These are phyloP conservation scores for Hippocampus mohnikei DNA, from an alignment of 2,113 vertebrate genomes.

Conservation along the genomic window DNA sequence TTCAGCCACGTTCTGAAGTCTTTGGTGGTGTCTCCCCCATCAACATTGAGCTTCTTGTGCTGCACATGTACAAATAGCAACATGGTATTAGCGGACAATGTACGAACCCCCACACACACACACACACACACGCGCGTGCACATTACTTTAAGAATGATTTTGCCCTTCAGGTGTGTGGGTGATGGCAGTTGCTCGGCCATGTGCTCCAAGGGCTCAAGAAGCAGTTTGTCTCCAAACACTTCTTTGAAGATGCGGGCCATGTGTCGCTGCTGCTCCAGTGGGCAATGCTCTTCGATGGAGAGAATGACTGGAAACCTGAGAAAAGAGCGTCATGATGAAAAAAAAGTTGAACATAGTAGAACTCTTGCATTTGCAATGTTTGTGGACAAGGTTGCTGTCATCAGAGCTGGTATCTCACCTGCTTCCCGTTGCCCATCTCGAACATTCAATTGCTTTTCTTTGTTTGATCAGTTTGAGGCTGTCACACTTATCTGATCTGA, in stretches of 20 bases:
- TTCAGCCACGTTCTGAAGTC: constrained; percentile 77
- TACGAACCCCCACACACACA: not conserved
- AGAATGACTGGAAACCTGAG: constrained; percentile 88
- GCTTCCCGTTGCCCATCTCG: no score
- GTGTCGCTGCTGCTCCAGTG: constrained; percentile 87
- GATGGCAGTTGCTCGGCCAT: constrained; percentile 92
- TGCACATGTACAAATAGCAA: constrained; percentile 49
- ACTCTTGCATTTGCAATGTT: no score
- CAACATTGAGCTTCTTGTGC: constrained; percentile 92
- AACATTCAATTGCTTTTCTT: no score
- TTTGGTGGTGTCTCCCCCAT: constrained; percentile 74
- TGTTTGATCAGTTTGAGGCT: no score
- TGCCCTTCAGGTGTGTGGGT: constrained; percentile 88
- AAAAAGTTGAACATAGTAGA: not conserved
- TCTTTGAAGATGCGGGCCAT: constrained; percentile 91
- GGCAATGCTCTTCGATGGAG: constrained; percentile 94
- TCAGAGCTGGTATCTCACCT: no score
- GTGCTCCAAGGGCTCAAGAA: constrained; percentile 81
- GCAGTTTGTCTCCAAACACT: constrained; percentile 84
- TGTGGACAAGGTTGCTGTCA: no score
- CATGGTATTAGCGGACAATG: not conserved
- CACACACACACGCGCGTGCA: not conserved
- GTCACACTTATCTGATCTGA: no score
- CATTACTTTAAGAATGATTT: constrained; percentile 89
- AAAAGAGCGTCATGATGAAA: not conserved